A percentile compares a stretch with the other conserved stretches of the same genome.
phyloP scores from a whole-genome alignment of 2,797 vertebrate genomes.

The Taenioides sp. region DNA sequence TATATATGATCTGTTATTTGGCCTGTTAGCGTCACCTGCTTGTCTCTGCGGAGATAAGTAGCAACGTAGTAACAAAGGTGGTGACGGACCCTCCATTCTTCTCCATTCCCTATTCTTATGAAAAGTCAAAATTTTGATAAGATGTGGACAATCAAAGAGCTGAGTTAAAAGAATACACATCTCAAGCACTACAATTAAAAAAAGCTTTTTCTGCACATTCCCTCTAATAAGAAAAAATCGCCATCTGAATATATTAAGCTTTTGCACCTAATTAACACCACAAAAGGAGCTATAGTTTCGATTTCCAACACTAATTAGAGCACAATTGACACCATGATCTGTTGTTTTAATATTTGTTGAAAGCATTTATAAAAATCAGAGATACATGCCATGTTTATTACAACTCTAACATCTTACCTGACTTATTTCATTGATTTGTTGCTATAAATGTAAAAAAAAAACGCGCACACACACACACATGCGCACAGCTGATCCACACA shows the following conservation, averaged over 20 bases:
- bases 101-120: no score
- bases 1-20: no score
- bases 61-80: no score
- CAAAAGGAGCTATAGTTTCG: background rate
- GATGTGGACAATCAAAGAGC: background rate
- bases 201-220: background rate
- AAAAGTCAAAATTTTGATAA: background rate
- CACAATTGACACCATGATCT: background rate
- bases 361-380: background rate
- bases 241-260: background rate
- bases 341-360: background rate
- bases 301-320: background rate
- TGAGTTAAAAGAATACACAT: background rate
- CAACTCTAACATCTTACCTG: conserved; percentile 29
- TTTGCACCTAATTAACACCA: conserved; percentile 4
- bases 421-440: conserved; percentile 20
- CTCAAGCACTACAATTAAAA: background rate
- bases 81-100: no score
- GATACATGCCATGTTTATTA: conserved; percentile 18
- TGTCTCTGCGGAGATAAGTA: no score
- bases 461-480: conserved; percentile 12
- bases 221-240: background rate
- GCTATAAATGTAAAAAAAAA: conserved; percentile 43
- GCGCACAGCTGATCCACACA: conserved; percentile 37
- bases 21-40: no score